Evolutionary conservation across 2,113 vertebrate species (phyloP).

Genomic region (Cercopithecus mona): DNA sequence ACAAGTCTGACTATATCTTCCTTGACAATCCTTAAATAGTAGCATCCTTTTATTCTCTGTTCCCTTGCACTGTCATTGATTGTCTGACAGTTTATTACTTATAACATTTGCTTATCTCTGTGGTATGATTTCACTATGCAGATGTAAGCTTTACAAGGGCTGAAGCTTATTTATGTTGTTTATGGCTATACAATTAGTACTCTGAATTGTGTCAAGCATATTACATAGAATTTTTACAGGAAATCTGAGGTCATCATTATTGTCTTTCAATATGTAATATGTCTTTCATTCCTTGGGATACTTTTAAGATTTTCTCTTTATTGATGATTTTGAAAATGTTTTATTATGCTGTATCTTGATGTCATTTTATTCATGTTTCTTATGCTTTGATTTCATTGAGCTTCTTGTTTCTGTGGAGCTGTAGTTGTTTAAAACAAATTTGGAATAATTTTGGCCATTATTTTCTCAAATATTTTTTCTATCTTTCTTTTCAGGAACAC

Average conservation of each 20-base stretch:
- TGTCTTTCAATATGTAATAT: background rate
- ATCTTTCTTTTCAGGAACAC: background rate
- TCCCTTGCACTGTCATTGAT: background rate
- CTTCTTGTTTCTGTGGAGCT: background rate
- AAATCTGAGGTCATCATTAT: background rate
- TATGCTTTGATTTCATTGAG: too few relatives aligned
- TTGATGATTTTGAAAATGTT: background rate
- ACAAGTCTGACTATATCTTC: background rate
- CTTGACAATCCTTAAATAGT: background rate
- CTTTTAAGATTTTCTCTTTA: background rate
- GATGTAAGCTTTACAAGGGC: background rate
- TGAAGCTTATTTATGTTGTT: background rate
- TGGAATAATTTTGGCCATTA: background rate
- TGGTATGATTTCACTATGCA: background rate
- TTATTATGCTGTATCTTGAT: background rate
- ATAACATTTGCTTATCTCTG: background rate
- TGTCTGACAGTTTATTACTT: background rate
- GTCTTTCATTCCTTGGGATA: background rate
- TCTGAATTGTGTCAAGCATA: background rate
- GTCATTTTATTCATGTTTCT: background rate
- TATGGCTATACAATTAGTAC: background rate
- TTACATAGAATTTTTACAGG: background rate
- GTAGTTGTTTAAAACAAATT: background rate
- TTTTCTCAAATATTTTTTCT: background rate
- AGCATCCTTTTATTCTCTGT: background rate